phyloP scores from a whole-genome alignment of 37 sponge, comb jelly and placozoan species.

The Agelas oroides region DNA sequence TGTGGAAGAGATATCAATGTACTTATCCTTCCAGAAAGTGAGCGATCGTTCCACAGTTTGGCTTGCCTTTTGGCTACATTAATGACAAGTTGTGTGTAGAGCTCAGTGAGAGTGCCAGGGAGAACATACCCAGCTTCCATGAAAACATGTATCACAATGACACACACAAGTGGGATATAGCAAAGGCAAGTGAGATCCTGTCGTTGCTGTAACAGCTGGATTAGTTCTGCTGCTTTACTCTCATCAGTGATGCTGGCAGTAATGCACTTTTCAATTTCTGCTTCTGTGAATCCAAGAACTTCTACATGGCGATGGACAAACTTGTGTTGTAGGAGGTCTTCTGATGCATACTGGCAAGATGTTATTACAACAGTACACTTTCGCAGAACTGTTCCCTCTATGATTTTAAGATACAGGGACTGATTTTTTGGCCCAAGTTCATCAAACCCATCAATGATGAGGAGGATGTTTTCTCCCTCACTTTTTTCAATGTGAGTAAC shows the following conservation, averaged over 20 bases:
- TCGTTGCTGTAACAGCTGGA: neutral
- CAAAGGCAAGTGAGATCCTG: neutral
- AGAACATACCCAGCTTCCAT: neutral
- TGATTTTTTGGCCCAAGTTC: neutral
- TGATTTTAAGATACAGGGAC: neutral
- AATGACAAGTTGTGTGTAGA: neutral
- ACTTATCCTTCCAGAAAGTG: neutral
- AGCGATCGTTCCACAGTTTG: no score
- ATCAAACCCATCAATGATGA: constrained; percentile 1
- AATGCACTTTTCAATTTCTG: neutral
- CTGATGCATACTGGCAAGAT: neutral
- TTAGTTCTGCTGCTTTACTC: neutral
- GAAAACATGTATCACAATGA: neutral
- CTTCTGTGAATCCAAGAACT: neutral
- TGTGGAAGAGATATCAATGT: neutral
- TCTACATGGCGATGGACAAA: neutral
- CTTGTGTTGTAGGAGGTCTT: neutral
- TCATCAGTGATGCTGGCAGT: neutral
- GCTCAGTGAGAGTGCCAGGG: neutral
- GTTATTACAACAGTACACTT: neutral
- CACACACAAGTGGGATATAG: neutral
- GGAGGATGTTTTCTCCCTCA: neutral
- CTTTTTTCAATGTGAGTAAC: neutral
- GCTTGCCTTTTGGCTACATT: neutral
- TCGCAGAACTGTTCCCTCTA: neutral